Evolutionary conservation across 2,113 vertebrate genomes (phyloP).

Genomic region (Neotoma lepida): DNA sequence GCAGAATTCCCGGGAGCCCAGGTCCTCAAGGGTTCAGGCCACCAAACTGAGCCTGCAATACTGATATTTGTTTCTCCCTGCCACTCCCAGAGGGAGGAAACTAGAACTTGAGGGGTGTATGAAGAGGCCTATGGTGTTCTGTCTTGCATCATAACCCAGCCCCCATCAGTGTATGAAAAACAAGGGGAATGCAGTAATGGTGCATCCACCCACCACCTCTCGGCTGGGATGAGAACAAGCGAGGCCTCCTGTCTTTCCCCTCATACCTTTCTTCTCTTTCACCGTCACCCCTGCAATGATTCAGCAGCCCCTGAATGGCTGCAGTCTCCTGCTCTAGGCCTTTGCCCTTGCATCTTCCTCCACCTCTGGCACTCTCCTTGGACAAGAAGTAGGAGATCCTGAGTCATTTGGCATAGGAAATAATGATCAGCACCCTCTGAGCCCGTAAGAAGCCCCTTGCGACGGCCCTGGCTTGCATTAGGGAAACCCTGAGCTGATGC

Average conservation of each 20-base stretch:
- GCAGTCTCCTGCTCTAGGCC: not conserved
- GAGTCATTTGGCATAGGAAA: not conserved
- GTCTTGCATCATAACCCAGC: not conserved
- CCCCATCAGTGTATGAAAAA: not conserved
- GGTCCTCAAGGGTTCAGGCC: not conserved
- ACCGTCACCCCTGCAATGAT: not conserved
- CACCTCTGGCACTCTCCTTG: not conserved
- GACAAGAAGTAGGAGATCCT: not conserved
- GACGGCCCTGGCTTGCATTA: not conserved
- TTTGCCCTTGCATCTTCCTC: not conserved
- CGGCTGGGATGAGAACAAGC: not conserved
- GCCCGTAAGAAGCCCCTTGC: not conserved
- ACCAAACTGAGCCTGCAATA: not conserved
- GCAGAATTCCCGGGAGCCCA: not conserved
- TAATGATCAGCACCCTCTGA: not conserved
- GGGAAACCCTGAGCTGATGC: not conserved
- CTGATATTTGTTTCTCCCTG: not conserved
- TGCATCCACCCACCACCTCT: not conserved
- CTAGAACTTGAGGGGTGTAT: not conserved
- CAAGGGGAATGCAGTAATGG: accelerated
- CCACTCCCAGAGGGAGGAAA: not conserved
- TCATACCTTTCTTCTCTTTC: not conserved
- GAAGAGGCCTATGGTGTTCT: not conserved
- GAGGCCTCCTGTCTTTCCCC: not conserved
- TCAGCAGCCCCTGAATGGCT: not conserved